These are phyloP conservation scores for Gadopsis marmoratus DNA, from an alignment of 2,797 vertebrate species.

Conservation along the genomic window DNA sequence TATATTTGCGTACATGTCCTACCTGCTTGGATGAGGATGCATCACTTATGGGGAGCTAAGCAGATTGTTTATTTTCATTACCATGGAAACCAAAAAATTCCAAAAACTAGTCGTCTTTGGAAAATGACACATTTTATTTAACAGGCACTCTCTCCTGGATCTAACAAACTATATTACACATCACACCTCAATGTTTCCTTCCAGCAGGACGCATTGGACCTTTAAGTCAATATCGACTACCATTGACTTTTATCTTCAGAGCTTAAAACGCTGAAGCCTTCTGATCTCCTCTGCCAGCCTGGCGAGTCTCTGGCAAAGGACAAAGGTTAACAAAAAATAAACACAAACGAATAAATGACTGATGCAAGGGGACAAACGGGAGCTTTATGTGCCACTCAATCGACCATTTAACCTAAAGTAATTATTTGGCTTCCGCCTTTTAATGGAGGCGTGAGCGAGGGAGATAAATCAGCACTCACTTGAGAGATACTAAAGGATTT, in stretches of 20 bases:
- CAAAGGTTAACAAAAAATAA: conserved; percentile 52
- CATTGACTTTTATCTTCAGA: conserved; percentile 46
- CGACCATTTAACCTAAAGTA: conserved; percentile 68
- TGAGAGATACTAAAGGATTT: conserved; percentile 53
- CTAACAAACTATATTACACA: conserved; percentile 39
- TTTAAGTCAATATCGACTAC: conserved; percentile 55
- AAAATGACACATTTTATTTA: conserved; percentile 32
- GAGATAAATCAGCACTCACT: conserved; percentile 55
- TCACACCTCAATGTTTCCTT: conserved; percentile 47
- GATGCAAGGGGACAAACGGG: conserved; percentile 38
- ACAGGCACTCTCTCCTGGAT: conserved; percentile 21
- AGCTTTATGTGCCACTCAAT: conserved; percentile 51
- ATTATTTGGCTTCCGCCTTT: conserved; percentile 67
- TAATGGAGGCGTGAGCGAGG: conserved; percentile 49
- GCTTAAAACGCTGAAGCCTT: conserved; percentile 26
- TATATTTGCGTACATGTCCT: conserved; percentile 4
- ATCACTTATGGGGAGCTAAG: background rate
- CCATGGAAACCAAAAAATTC: conserved; percentile 16
- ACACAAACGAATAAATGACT: conserved; percentile 56
- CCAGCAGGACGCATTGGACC: conserved; percentile 35
- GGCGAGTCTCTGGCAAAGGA: conserved; percentile 38
- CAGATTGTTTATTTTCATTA: conserved; percentile 1
- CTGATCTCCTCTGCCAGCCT: conserved; percentile 38
- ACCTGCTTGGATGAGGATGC: background rate
- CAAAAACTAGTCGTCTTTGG: background rate